Base-by-base conservation (phyloP, 2,888 invertebrate species). In the Xanthia icteritia region DNA sequence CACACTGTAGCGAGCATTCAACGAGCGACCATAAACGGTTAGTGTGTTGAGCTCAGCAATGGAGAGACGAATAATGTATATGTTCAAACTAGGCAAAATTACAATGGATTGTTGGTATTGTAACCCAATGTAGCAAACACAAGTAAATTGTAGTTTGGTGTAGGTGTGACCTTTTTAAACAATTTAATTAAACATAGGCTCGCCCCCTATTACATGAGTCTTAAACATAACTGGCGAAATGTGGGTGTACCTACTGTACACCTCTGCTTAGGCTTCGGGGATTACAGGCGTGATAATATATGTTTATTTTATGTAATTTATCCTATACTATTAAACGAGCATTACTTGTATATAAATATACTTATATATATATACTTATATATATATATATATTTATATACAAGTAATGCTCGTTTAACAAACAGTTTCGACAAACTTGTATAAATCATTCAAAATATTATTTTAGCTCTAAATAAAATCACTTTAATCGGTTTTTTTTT, bases 1-100 rank as follows among this genome's bases (percentile, higher is more conserved):
- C 71, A 65, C 54, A 76, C 51, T 63, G 60, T 71, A 65, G 74
- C 69, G 45, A 39, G 39, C 51, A 75, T 64, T 80, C 64, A 48
- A 45, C 66, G 48, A 70, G 69, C 68, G 45, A 61, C 65, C 69
- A 80, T 70, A 64, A 60, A 71, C 36, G 69, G 56, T 65, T 68
- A 45, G 27, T 76, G 58, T 61, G 63, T 31, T 51, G 58, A 63
- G 60, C 48, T 82, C 27, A 56, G 15, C 20, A 48, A 48, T n/a
- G 36, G 9, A 36, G 42, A 45, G 15, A 36, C 42, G 39, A 36
- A 36, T 79, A 76, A 70, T 76, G 11, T 48, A 27, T 61, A 51
- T 54, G 39, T 54, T 15, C 27, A 54, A 78, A 73, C 51, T 61
- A 66, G 51, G 51, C 58, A 2, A 5, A 23, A 58, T 65, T 77